Base-by-base conservation (phyloP, 2,797 vertebrate genomes). In the Trichosurus vulpecula region DNA sequence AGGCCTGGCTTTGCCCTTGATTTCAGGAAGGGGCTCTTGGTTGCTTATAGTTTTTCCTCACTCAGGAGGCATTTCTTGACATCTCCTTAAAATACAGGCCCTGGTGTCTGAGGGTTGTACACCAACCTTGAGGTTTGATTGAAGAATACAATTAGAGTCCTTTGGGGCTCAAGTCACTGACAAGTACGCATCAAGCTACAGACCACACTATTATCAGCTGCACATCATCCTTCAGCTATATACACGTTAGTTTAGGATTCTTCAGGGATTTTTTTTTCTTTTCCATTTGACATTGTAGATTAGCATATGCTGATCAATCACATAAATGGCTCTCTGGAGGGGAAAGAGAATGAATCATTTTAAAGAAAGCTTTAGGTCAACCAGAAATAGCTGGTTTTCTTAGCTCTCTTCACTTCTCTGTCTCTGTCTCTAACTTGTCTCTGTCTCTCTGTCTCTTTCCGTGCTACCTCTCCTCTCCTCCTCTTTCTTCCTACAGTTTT, bases 341-440 rank as follows among this genome's bases (percentile, higher is more conserved):
- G 54, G 47, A 54, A 93, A 53, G 16, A 47, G 14, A 92, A 61
- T 90, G 93, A 95, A 93, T 94, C 52, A 87, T 61, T 91, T 87
- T 66, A 54, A 66, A 94, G 95, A n/a, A 93, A 90, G 8, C 54
- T 61, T 55, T 41, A 87, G 91, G 54, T 6, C 54, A 90, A 54
- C 9, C 22, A 47, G 92, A 81, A 6, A 81, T 47, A 47, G 41
- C 52, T 47, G 51, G 2, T 52, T 52, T 91, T 25, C 47, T 57
- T n/a, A 81, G 6, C 22, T 16, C n/a, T 13, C 41, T 53, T 1
- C 11, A 1, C 2, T 55, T 54, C 27, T 52, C 12, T 58, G 41
- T 52, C 35, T 4, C 52, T 81, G 35, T 92, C 41, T 94, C 74
- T 9, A 0, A 31, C 31, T 91, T 47, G 12, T 91, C 31, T 52